Base-by-base conservation (phyloP, 2,797 vertebrate genomes). In the Sandelia bainsii region DNA sequence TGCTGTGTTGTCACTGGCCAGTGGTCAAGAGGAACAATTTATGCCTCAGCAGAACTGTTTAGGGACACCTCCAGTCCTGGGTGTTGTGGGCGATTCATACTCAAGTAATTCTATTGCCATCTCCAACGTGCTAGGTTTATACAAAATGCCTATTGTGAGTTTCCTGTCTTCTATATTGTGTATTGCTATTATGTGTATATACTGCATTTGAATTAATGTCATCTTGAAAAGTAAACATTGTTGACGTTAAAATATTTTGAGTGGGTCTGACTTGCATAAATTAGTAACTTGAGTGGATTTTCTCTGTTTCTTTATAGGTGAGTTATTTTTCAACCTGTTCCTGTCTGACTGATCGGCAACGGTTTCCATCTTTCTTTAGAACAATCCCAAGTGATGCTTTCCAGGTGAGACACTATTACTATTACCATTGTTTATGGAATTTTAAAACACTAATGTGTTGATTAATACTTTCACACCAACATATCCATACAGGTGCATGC, bases 361-460 rank as follows among this genome's bases (percentile, higher is more conserved):
- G 65, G 57, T 89, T 84, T 54, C 85, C 87, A 46, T 86, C 87
- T 2, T 87, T 89, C 56, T 89, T 87, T 29, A 81, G 87, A 75
- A 94, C 92, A 39, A 91, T 93, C 34, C 92, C 93, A 49, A 93
- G 88, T 80, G 92, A 94, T 75, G 80, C 81, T 29, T 90, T 92
- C 57, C 93, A 91, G 83, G 89, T 93, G 10, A 75, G 58, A 51
- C 2, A 37, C 34, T 37, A 37, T 8, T 5, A 37, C 5, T 2
- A 37, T n/a, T n/a, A n/a, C n/a, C n/a, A n/a, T n/a, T n/a, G n/a
- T n/a, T n/a, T n/a, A n/a, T n/a, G 11, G 34, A 34, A 34, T 34
- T 29, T 29, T 1, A 29, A 29, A 29, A 29, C 27, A 25, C 20
- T 5, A 56, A 23, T 1, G 12, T 51, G 1, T 63, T 13, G 8